These are phyloP conservation scores for Calliphora vicina DNA, from an alignment of 1,140 invertebrate species.

Conservation along the genomic window DNA sequence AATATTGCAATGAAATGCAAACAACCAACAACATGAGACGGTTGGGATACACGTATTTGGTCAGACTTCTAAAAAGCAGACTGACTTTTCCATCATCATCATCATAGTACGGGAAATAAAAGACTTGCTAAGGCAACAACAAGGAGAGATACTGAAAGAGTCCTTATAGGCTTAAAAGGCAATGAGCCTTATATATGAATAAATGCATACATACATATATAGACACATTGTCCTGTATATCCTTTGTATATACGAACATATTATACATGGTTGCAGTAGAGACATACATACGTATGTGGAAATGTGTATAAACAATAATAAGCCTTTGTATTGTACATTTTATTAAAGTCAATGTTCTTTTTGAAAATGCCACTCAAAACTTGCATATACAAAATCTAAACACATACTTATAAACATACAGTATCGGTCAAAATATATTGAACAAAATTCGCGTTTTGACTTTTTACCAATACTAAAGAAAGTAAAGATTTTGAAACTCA, in stretches of 20 bases:
- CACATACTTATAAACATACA: too few species aligned
- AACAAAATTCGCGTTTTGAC: too few species aligned
- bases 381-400: neutral
- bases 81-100: neutral
- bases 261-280: neutral
- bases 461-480: too few species aligned
- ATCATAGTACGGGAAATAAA: neutral
- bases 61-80: neutral
- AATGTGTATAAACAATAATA: neutral
- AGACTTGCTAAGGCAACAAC: neutral
- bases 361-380: neutral
- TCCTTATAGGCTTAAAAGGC: neutral
- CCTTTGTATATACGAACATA: neutral
- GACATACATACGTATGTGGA: neutral
- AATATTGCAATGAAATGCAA: neutral
- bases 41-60: neutral
- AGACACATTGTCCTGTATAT: neutral
- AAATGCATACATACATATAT: neutral
- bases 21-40: neutral
- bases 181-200: neutral
- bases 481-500: too few species aligned
- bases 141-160: neutral
- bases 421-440: too few species aligned
- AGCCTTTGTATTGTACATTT: neutral
- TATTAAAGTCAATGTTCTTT: slow-evolving; percentile 1